Evolutionary conservation across 1,140 invertebrate genomes (phyloP), one percentile per base, ranked within the genome.

Genomic region (Brachionus rubens): DNA sequence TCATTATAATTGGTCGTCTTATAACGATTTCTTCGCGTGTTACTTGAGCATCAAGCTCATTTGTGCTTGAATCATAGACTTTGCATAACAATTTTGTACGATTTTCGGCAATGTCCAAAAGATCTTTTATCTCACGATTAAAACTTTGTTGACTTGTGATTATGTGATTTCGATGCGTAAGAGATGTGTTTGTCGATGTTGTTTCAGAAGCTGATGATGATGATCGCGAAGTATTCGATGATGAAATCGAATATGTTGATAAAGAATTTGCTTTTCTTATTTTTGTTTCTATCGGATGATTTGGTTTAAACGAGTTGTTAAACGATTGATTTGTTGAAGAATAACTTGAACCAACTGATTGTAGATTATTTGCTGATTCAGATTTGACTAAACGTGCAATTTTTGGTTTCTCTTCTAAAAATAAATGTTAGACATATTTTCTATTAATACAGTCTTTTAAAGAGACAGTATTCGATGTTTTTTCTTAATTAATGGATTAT

Each of bases 51-150:
- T 46, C n/a, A 3, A 3, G 9, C 14, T 14, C 43, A n/a, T 21
- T 33, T 14, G 10, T 9, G 19, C 52, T 56, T n/a, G 52, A 56
- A 33, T 56, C 52, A 16, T 56, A 56, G 16, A 56, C 52, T 33
- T 56, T 56, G n/a, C 52, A 56, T 16, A 56, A 33, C 16, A 28
- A 6, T 33, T 56, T 56, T 7, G 52, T 56, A 9, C 52, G 12
- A 56, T 33, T 56, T 16, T 56, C 52, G n/a, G 52, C 52, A 7
- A 56, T 56, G 19, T 56, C 52, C 10, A 56, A 33, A 3, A 56
- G 16, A 16, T 14, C 21, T 33, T 56, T 28, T 4, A 56, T 56
- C n/a, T 56, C 52, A 6, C 10, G 4, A 46, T 46, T 46, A 14
- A 14, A 46, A 46, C 43, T 46, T 14, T 10, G 9, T 46, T 46